Evolutionary conservation across 2,888 invertebrate genomes (phyloP).

Genomic region (Lasioglossum figueresi): DNA sequence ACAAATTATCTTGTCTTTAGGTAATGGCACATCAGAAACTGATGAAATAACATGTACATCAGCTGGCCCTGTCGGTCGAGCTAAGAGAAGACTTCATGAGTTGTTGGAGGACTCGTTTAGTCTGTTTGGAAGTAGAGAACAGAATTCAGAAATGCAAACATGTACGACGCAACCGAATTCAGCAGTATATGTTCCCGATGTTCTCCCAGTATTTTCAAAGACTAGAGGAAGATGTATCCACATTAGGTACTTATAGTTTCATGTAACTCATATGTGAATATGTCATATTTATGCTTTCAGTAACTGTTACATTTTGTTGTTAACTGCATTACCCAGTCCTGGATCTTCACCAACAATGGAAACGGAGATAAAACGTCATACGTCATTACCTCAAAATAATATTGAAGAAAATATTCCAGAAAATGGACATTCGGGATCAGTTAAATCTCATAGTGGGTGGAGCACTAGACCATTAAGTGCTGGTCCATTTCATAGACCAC

Average conservation of each 20-base stretch:
- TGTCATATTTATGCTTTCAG: background rate
- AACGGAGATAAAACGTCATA: constrained; percentile 71
- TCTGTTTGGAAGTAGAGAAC: constrained; percentile 88
- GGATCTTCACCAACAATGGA: constrained; percentile 72
- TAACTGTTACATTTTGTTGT: background rate
- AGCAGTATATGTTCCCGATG: constrained; percentile 66
- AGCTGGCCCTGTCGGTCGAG: constrained; percentile 85
- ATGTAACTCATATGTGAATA: background rate
- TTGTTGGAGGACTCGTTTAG: constrained; percentile 92
- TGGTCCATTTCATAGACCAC: constrained; percentile 87
- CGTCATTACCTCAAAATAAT: constrained; percentile 69
- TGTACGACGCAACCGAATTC: constrained; percentile 68
- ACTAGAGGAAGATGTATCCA: constrained; percentile 73
- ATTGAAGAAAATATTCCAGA: constrained; percentile 72
- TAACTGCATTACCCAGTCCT: constrained; percentile 67
- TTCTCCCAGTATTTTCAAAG: constrained; percentile 69
- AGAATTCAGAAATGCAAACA: constrained; percentile 83
- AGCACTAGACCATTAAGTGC: constrained; percentile 87
- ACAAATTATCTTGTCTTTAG: constrained; percentile 57
- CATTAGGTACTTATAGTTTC: constrained; percentile 70
- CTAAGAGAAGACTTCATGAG: constrained; percentile 90
- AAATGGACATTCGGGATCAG: constrained; percentile 70
- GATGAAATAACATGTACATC: constrained; percentile 72
- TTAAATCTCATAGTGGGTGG: constrained; percentile 79
- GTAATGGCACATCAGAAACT: constrained; percentile 70